Conservation (phyloP, 2,888 invertebrate genomes). For the Hedychridium roseum region DNA sequence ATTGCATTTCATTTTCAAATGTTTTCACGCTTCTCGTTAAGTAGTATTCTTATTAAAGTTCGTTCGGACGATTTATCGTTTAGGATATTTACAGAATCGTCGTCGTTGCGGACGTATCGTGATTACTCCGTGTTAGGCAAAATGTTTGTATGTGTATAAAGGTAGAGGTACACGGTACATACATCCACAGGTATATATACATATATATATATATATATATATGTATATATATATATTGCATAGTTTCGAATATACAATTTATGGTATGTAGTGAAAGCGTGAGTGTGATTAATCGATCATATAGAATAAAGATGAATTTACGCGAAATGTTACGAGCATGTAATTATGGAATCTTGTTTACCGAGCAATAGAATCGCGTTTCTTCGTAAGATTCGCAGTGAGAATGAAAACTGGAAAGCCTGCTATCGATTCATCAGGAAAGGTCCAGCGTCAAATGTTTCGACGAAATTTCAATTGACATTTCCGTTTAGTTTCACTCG, state of each 20-base stretch:
- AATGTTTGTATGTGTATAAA: constrained; percentile 29
- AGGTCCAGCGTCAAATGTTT: constrained; percentile 1
- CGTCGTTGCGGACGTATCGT: constrained; percentile 20
- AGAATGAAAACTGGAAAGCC: constrained; percentile 41
- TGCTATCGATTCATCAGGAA: not conserved
- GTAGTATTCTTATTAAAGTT: too few relatives aligned
- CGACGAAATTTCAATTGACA: constrained; percentile 7
- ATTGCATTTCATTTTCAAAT: too few relatives aligned
- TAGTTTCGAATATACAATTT: constrained; percentile 33
- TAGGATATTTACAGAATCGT: too few relatives aligned
- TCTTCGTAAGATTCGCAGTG: too few relatives aligned
- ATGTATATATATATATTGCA: constrained; percentile 24
- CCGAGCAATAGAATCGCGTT: too few relatives aligned
- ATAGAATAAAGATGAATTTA: too few relatives aligned
- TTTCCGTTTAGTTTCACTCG: constrained; percentile 7
- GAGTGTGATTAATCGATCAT: constrained; percentile 8
- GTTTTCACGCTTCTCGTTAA: too few relatives aligned
- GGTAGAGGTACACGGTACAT: constrained; percentile 16
- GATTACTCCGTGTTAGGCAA: constrained; percentile 19
- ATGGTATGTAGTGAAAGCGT: constrained; percentile 20
- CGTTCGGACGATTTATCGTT: too few relatives aligned
- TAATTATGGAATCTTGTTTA: too few relatives aligned
- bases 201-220: constrained; percentile 3
- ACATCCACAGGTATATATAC: not conserved
- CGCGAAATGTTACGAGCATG: too few relatives aligned